These are phyloP conservation scores for Tiliqua scincoides DNA, from an alignment of 2,113 vertebrate species.

Conservation along the genomic window DNA sequence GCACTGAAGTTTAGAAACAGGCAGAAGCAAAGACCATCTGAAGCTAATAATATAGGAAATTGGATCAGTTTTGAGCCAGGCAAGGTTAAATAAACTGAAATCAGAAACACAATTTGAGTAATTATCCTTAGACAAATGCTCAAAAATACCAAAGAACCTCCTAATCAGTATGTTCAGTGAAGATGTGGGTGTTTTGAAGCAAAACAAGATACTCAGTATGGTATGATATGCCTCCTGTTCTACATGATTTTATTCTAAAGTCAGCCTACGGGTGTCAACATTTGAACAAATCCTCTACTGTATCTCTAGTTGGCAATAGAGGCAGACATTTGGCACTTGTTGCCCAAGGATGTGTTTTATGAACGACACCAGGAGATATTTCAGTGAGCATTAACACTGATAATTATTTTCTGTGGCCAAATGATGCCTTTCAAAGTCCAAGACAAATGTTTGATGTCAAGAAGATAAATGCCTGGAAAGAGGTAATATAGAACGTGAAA, in stretches of 20 bases:
- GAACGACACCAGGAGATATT: not conserved
- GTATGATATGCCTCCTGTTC: not conserved
- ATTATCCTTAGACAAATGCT: not conserved
- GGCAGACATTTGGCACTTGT: not conserved
- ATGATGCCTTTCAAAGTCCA: not conserved
- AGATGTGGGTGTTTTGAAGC: not conserved
- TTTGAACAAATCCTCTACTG: not conserved
- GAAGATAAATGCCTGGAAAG: not conserved
- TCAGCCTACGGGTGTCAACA: not conserved
- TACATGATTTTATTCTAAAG: not conserved
- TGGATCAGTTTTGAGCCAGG: not conserved
- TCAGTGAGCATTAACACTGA: not conserved
- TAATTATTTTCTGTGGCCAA: constrained; percentile 12
- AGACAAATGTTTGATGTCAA: constrained; percentile 7
- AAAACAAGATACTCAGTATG: not conserved
- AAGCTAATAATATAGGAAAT: not conserved
- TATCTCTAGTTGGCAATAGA: not conserved
- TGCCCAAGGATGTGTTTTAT: not conserved
- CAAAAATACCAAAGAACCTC: not conserved
- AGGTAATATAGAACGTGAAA: not conserved
- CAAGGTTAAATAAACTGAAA: not conserved
- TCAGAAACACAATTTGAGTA: not conserved
- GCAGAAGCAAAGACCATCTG: not conserved
- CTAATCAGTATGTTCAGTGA: not conserved
- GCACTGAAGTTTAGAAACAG: not conserved